Base-by-base conservation (phyloP, 2,113 vertebrate species). In the Atherinomorus stipes region DNA sequence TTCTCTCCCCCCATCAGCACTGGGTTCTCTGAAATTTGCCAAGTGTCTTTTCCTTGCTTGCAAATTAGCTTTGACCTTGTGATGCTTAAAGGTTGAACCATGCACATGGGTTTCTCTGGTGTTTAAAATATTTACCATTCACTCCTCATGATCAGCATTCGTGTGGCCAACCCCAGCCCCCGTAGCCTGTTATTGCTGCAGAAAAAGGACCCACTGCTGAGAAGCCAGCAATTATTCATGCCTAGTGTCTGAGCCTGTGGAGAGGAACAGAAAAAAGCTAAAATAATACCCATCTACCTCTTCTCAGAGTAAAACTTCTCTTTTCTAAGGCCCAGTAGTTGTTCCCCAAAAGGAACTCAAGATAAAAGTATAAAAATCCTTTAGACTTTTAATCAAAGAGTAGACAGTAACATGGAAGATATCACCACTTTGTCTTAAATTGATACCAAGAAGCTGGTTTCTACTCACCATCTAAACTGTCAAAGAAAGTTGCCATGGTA, bases 71-170 rank as follows among this genome's bases (percentile, higher is more conserved):
- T 62, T 89, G 89, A 93, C 91, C 93, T 93, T 93, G 90, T 57
- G 72, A 68, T 81, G 82, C 83, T 80, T 76, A 93, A 89, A 90
- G 88, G 90, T 92, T 90, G 89, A 87, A 85, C 86, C 80, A 62
- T 75, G 85, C 78, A 81, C 87, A 76, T 31, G 75, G 84, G 76
- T 87, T 92, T 88, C 81, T 82, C 82, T 78, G 84, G 81, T 75
- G 87, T 90, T 91, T 89, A 58, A 91, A 93, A 92, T 94, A 93
- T 93, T 91, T 93, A 92, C 90, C 67, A 86, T 91, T 93, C 84
- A 76, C 86, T 90, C 88, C 88, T 89, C 84, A 89, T 90, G 88
- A 93, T 91, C 82, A 84, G 88, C 72, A 67, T 81, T 84, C 61
- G 68, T 74, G 61, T 64, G 66, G 83, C 78, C 85, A 75, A 62